Evolutionary conservation across 2,888 invertebrate genomes (phyloP), one percentile per base, ranked within the genome.

Genomic region (Agelastica alni): DNA sequence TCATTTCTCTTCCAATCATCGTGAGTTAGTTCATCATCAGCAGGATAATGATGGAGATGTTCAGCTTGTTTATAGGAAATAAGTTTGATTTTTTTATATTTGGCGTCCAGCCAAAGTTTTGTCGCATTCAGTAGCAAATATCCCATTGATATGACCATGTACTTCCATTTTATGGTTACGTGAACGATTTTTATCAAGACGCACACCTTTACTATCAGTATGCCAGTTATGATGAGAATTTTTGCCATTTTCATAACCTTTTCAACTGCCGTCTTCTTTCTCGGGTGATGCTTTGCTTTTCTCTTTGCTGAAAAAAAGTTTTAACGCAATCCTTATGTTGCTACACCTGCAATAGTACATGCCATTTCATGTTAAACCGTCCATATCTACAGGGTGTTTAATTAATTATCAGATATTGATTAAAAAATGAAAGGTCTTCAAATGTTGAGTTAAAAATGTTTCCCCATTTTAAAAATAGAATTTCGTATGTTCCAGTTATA

Each of bases 61-160:
- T 89, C 88, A 0, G 89, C 89, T 70, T 89, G 88, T 76, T 90
- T 89, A 74, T 89, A 88, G 74, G 89, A 89, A 66, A 89, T 85
- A 58, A 89, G 87, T 80, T 90, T 89, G 61, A 86, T 84, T 0
- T 88, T 88, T 41, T 78, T 79, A 42, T 87, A 85, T 74, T 89
- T 90, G 43, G 89, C 67, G 56, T 89, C 88, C 12, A 89, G 77
- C 85, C 88, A 90, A 71, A 90, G 85, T 41, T 86, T 80, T 0
- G 85, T 85, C 36, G 86, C 77, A 75, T 88, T 89, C 66, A 90
- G 81, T 3, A 85, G 75, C 42, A 91, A 76, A 1, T 87, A 86
- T 18, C 86, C 75, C 1, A 87, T 70, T 0, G 89, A 89, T 46
- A 91, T 83, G 18, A 85, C 79, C 78, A 90, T 85, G 82, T 90